Evolutionary conservation across 2,888 invertebrate species (phyloP).

Genomic region (Gortyna flavago): DNA sequence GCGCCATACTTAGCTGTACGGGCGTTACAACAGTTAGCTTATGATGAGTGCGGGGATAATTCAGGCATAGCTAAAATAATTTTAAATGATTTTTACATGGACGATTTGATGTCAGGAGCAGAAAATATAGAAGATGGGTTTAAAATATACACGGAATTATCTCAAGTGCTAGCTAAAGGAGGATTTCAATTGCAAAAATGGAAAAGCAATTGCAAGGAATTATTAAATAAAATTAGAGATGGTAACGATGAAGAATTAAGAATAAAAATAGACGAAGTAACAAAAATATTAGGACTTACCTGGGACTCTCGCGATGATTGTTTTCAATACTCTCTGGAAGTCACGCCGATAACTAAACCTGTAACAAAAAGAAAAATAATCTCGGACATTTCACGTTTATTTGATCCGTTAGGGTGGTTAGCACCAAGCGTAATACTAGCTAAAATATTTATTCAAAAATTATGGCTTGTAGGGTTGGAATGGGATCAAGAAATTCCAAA

Average conservation of each 20-base stretch:
- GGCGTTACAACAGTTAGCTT: conserved; percentile 62
- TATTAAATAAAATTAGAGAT: conserved; percentile 29
- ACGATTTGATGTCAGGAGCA: conserved; percentile 56
- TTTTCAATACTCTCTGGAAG: neutral
- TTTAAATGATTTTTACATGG: conserved; percentile 57
- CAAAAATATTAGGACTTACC: neutral
- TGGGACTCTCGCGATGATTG: neutral
- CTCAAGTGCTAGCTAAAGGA: conserved; percentile 28
- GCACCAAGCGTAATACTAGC: neutral
- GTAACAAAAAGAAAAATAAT: conserved; percentile 11
- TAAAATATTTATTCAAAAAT: neutral
- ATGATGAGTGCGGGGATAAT: conserved; percentile 48
- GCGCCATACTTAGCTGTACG: conserved; percentile 67
- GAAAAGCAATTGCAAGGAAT: conserved; percentile 48
- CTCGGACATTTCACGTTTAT: neutral
- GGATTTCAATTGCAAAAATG: conserved; percentile 71
- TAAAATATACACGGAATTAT: conserved; percentile 43
- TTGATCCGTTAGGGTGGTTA: neutral
- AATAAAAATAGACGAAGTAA: neutral
- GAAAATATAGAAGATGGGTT: conserved; percentile 44
- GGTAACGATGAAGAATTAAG: conserved; percentile 7
- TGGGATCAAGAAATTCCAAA: neutral
- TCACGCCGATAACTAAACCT: neutral
- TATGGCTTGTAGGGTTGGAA: neutral
- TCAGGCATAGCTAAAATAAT: neutral